phyloP scores from a whole-genome alignment of 2,888 invertebrate genomes.

The Ryuthela nishihirai region DNA sequence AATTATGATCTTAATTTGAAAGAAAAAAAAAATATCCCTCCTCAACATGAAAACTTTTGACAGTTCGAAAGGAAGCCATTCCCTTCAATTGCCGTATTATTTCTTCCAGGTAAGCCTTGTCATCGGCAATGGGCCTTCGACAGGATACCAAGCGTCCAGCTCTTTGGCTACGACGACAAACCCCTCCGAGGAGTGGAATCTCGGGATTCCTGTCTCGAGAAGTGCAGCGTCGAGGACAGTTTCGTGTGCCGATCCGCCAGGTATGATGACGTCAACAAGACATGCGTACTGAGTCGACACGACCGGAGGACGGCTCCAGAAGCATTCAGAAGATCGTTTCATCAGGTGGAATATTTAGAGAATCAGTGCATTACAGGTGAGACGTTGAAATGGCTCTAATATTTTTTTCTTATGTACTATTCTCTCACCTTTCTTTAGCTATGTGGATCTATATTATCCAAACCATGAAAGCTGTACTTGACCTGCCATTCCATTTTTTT shows the following conservation, averaged over 20 bases:
- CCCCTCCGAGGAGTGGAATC: conserved; percentile 20
- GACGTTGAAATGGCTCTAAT: neutral
- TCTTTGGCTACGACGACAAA: conserved; percentile 37
- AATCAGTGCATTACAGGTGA: conserved; percentile 37
- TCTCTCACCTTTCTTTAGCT: too few relatives aligned
- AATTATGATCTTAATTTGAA: too few relatives aligned
- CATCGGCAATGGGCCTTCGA: conserved; percentile 38
- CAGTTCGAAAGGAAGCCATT: too few relatives aligned
- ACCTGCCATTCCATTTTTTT: too few relatives aligned
- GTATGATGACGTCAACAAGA: conserved; percentile 26
- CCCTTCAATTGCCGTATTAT: too few relatives aligned
- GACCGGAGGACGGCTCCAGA: conserved; percentile 38
- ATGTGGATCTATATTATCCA: too few relatives aligned
- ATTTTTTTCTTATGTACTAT: neutral
- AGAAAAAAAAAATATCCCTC: too few relatives aligned
- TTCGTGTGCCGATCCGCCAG: conserved; percentile 37
- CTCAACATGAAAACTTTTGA: too few relatives aligned
- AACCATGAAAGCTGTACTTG: too few relatives aligned
- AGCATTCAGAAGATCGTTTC: conserved; percentile 21
- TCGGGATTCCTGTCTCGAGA: conserved; percentile 27
- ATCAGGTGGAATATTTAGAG: conserved; percentile 32
- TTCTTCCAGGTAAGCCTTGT: conserved; percentile 18
- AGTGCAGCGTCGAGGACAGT: conserved; percentile 28
- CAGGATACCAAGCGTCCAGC: conserved; percentile 29
- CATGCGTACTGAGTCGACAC: conserved; percentile 33